These are phyloP conservation scores for Malurus elegans DNA, from an alignment of 2,113 vertebrate species.

Conservation along the genomic window DNA sequence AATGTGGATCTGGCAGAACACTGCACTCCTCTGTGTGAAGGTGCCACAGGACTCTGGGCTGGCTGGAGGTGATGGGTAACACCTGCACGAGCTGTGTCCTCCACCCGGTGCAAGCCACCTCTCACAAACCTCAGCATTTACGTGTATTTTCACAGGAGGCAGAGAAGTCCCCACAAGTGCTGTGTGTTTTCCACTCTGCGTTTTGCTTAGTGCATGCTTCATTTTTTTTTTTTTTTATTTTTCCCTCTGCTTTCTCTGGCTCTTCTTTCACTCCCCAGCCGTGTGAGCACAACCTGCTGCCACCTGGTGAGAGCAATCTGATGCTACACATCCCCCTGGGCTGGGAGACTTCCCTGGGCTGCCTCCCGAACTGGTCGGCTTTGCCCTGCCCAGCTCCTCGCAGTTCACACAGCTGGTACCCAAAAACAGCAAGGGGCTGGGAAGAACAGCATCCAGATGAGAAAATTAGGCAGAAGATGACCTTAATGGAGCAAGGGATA, in stretches of 20 bases:
- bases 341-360: neutral
- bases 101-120: neutral
- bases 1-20: accelerated
- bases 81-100: accelerated
- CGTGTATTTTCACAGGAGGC: neutral
- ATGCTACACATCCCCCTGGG: neutral
- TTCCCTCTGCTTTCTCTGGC: neutral
- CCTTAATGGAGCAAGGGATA: neutral
- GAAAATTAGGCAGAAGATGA: neutral
- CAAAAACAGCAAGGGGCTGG: neutral
- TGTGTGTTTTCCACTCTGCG: neutral
- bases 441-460: neutral
- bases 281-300: neutral
- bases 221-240: neutral
- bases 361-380: accelerated
- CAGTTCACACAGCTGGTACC: accelerated
- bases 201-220: neutral
- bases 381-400: accelerated
- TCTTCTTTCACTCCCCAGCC: neutral
- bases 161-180: neutral
- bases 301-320: neutral
- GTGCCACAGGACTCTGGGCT: neutral
- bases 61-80: neutral
- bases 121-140: accelerated
- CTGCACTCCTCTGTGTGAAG: accelerated